These are phyloP conservation scores for Nesidiocoris tenuis DNA, from an alignment of 2,888 invertebrate genomes.

Conservation along the genomic window DNA sequence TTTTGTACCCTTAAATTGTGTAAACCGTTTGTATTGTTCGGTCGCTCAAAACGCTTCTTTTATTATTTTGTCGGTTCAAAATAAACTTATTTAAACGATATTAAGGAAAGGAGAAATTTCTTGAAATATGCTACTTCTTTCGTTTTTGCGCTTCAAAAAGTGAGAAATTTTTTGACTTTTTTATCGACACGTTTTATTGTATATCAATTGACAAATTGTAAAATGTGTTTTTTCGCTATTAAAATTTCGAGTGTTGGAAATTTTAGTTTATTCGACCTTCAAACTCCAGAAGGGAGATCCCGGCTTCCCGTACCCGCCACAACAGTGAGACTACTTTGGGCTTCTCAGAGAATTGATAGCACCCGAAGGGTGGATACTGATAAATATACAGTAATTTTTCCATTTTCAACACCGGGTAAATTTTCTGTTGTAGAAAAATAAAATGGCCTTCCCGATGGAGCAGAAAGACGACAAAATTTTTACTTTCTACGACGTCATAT, in stretches of 20 bases:
- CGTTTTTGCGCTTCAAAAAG: not conserved
- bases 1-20: too few species aligned
- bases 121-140: not conserved
- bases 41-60: not conserved
- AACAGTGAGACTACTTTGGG: too few species aligned
- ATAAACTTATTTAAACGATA: too few species aligned
- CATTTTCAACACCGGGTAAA: too few species aligned
- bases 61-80: not conserved
- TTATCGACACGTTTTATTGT: not conserved
- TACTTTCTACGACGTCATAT: not conserved
- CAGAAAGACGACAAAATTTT: too few species aligned
- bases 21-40: too few species aligned
- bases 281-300: not conserved
- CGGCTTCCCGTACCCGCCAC: too few species aligned
- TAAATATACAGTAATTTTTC: too few species aligned
- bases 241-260: not conserved
- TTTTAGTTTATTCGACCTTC: not conserved
- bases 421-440: too few species aligned
- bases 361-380: too few species aligned
- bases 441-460: too few species aligned
- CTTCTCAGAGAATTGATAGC: too few species aligned
- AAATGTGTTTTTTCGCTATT: not conserved
- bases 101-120: not conserved
- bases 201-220: not conserved
- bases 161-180: not conserved